These are phyloP conservation scores for Thymelicus acteon DNA, from an alignment of 2,888 invertebrate species.

Conservation along the genomic window DNA sequence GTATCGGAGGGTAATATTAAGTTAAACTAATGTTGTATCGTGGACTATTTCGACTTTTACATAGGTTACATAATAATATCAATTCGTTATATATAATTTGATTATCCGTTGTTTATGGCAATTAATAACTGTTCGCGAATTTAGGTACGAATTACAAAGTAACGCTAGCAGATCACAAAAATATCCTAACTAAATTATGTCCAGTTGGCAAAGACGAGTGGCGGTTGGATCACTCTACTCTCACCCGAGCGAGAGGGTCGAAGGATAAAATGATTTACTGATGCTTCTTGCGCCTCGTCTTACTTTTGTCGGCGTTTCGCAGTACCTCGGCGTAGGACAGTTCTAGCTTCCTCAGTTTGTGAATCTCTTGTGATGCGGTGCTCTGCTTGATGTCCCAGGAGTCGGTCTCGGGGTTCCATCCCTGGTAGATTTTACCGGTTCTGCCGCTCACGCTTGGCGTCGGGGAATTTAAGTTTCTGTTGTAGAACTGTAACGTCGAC, in stretches of 20 bases:
- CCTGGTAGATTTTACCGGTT: conserved; percentile 77
- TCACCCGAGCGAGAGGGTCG: conserved; percentile 73
- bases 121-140: conserved; percentile 74
- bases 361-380: conserved; percentile 92
- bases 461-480: conserved; percentile 85
- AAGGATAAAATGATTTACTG: conserved; percentile 71
- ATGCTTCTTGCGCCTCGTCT: conserved; percentile 80
- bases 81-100: conserved; percentile 58
- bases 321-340: conserved; percentile 94
- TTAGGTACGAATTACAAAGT: conserved; percentile 74
- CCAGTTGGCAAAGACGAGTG: conserved; percentile 83
- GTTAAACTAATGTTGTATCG: conserved; percentile 40
- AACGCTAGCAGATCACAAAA: conserved; percentile 84
- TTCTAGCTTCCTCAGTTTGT: conserved; percentile 91
- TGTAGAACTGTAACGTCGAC: conserved; percentile 88
- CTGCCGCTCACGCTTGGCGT: conserved; percentile 83
- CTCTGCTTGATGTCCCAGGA: conserved; percentile 85
- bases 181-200: conserved; percentile 76
- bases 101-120: conserved; percentile 78
- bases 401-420: conserved; percentile 79
- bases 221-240: conserved; percentile 78
- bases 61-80: conserved; percentile 46
- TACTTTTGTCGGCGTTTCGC: conserved; percentile 87
- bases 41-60: conserved; percentile 42
- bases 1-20: conserved; percentile 45